A percentile compares a stretch with the other conserved stretches of the same genome.
Evolutionary conservation across 2,113 vertebrate species (phyloP).

Genomic region (Heterotilapia buettikoferi): DNA sequence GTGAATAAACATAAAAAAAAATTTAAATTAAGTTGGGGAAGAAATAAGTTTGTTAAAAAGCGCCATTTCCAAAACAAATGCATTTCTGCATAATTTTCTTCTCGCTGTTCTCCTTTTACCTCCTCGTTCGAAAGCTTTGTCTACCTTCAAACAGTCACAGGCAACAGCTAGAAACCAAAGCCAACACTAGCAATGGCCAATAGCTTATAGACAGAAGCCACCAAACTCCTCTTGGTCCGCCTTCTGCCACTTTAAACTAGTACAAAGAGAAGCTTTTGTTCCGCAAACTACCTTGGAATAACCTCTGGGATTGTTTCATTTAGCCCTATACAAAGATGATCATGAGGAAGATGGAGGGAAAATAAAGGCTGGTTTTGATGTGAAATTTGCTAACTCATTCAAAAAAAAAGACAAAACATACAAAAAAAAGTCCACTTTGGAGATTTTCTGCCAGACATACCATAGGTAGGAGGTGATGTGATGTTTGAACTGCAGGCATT

Average conservation of each 20-base stretch:
- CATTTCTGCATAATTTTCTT: constrained; percentile 90
- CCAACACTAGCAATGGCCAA: constrained; percentile 99
- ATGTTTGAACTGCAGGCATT: constrained; percentile 41
- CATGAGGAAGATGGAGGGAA: constrained; percentile 31
- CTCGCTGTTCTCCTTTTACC: constrained; percentile 92
- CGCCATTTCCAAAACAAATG: constrained; percentile 85
- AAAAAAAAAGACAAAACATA: background rate
- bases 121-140: constrained; percentile 99
- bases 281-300: constrained; percentile 98
- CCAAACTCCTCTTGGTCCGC: constrained; percentile 88
- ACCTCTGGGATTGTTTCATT: constrained; percentile 99
- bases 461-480: constrained; percentile 71
- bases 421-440: constrained; percentile 74
- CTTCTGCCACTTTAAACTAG: constrained; percentile 98
- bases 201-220: constrained; percentile 96
- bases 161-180: constrained; percentile 99
- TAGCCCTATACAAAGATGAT: constrained; percentile 90
- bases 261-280: constrained; percentile 94
- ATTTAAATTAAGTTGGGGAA: constrained; percentile 76
- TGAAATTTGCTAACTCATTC: constrained; percentile 84
- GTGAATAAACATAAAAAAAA: constrained; percentile 85
- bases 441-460: constrained; percentile 73
- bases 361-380: constrained; percentile 73
- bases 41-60: constrained; percentile 81
- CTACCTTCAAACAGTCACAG: constrained; percentile 99